Evolutionary conservation across 2,888 invertebrate genomes (phyloP), one percentile per base, ranked within the genome.

Genomic region (Orchesellides sinensis): DNA sequence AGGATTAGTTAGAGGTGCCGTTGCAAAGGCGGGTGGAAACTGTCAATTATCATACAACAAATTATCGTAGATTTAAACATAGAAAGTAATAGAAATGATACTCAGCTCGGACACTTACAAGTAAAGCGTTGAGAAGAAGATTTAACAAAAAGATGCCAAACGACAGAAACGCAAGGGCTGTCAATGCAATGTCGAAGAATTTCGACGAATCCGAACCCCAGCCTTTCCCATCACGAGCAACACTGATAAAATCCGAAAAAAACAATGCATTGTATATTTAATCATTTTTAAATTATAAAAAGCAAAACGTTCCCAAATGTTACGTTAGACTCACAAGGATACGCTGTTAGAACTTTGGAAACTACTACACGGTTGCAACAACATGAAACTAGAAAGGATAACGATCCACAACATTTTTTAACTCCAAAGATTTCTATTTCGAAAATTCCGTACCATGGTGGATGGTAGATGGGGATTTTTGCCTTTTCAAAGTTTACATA

Each of bases 161-260:
- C 0, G 87, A 87, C 0, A 88, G 61, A 65, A 87, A 88, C 14
- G 88, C 88, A 3, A 88, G 73, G 14, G 87, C 87, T 40, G 88
- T 88, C 40, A 88, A 84, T 0, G 88, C 88, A 54, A 88, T 86
- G 61, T 88, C 88, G 70, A 88, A 88, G 47, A 87, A 88, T 8
- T 84, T 85, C 6, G 84, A 23, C 82, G 65, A 40, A 66, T 77
- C 56, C 25, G 75, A 77, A 32, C 81, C 81, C 68, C 68, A 75
- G 17, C 85, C 83, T 21, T 84, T 78, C 19, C 68, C 61, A 54
- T 85, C 85, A 72, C 85, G 69, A 1, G 83, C 49, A 32, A 40
- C 17, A 25, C 84, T 84, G n/a, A 40, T 10, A 5, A 54, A 12
- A 6, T 54, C 8, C n/a, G n/a, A n/a, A n/a, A n/a, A n/a, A n/a